Evolutionary conservation across 2,888 invertebrate genomes (phyloP).

Genomic region (Beris chalybata): DNA sequence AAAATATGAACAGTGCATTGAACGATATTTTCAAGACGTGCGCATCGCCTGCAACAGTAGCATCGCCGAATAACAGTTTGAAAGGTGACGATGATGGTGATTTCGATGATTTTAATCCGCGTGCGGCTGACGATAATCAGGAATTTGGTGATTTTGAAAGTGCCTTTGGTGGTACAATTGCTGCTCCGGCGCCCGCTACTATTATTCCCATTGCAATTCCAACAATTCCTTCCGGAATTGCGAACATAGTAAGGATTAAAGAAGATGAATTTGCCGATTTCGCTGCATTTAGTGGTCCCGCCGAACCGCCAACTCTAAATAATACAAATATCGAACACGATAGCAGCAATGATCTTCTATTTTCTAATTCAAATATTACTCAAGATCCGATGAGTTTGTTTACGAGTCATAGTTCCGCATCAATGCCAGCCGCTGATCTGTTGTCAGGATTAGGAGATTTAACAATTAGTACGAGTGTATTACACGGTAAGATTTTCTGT

Average conservation of each 20-base stretch:
- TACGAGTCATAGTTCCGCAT: conserved; percentile 16
- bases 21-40: conserved; percentile 64
- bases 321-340: conserved; percentile 7
- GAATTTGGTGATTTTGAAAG: conserved; percentile 81
- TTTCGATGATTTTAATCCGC: conserved; percentile 55
- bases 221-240: conserved; percentile 35
- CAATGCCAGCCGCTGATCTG: conserved; percentile 52
- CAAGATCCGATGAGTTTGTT: conserved; percentile 42
- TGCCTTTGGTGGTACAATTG: conserved; percentile 62
- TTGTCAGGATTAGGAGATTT: conserved; percentile 58
- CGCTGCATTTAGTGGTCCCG: conserved; percentile 64
- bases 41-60: conserved; percentile 40
- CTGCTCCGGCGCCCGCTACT: conserved; percentile 34
- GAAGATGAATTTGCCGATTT: conserved; percentile 82
- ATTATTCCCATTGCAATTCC: conserved; percentile 31
- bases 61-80: neutral
- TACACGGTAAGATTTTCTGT: conserved; percentile 52
- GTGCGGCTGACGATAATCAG: conserved; percentile 54
- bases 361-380: conserved; percentile 40
- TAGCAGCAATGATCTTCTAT: conserved; percentile 32
- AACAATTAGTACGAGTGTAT: conserved; percentile 52
- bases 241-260: conserved; percentile 42
- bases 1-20: conserved; percentile 57
- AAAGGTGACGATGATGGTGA: conserved; percentile 63
- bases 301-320: conserved; percentile 1